These are phyloP conservation scores for Thymelicus lineola DNA, from an alignment of 2,888 invertebrate genomes.

Conservation along the genomic window DNA sequence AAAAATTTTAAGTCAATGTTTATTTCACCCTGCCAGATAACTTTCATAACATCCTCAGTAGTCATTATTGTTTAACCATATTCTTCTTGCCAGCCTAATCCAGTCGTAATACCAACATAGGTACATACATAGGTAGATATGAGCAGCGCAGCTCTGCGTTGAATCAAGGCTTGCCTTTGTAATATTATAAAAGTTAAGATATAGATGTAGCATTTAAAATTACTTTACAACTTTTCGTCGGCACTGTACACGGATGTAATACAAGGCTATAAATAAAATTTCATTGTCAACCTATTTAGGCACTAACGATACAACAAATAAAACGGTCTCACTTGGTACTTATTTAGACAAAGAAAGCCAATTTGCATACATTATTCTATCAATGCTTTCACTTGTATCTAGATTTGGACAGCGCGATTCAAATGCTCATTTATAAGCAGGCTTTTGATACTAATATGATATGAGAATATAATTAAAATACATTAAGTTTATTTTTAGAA, in stretches of 20 bases:
- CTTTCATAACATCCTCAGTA: too few species aligned
- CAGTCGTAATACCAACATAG: too few species aligned
- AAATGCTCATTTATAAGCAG: slow-evolving; percentile 6
- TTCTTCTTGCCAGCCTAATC: too few species aligned
- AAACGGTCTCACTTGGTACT: slow-evolving; percentile 20
- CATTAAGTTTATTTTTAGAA: too few species aligned
- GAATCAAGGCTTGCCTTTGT: too few species aligned
- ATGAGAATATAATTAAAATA: too few species aligned
- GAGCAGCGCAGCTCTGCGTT: too few species aligned
- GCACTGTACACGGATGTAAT: slow-evolving; percentile 13
- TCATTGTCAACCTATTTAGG: slow-evolving; percentile 17
- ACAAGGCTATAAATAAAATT: slow-evolving; percentile 8
- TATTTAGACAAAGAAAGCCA: slow-evolving; percentile 37
- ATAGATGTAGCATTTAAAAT: background rate
- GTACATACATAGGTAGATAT: too few species aligned
- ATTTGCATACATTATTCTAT: slow-evolving; percentile 28
- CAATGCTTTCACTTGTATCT: slow-evolving; percentile 29
- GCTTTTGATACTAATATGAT: background rate
- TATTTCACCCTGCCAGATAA: too few species aligned
- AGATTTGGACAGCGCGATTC: slow-evolving; percentile 25
- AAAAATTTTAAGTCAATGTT: too few species aligned
- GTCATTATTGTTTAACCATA: too few species aligned
- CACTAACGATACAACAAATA: slow-evolving; percentile 15
- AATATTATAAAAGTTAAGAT: too few species aligned
- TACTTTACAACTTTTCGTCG: background rate